Conservation (phyloP, 2,888 invertebrate genomes). For the Dicranocentrus wangi region DNA sequence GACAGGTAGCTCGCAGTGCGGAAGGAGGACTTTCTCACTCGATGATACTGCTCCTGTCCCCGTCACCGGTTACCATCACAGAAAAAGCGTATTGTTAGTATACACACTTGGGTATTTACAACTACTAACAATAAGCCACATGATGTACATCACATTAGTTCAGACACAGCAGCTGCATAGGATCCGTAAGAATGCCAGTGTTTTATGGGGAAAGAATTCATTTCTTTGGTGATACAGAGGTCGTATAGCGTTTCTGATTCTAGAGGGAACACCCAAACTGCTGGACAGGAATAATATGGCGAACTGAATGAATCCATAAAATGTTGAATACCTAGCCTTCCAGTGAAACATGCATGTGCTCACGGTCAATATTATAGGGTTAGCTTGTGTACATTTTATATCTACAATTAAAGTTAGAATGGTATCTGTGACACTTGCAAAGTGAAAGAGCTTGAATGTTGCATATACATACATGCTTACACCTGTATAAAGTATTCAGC, state of each 20-base stretch:
- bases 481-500: too few relatives aligned
- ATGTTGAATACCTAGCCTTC: not conserved
- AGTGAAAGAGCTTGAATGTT: not conserved
- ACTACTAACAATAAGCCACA: conserved; percentile 13
- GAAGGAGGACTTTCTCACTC: not conserved
- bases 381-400: conserved; percentile 22
- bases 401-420: conserved; percentile 10
- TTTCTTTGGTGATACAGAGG: conserved; percentile 10
- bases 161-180: not conserved
- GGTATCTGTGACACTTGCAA: conserved; percentile 9
- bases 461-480: not conserved
- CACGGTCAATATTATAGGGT: too few relatives aligned
- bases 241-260: too few relatives aligned
- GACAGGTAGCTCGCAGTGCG: conserved; percentile 1
- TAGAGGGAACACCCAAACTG: not conserved
- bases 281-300: not conserved
- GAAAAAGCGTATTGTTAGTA: conserved; percentile 23
- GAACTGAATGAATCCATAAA: conserved; percentile 30
- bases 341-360: too few relatives aligned
- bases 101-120: conserved; percentile 23
- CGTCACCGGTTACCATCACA: not conserved
- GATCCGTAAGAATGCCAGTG: not conserved
- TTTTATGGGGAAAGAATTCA: conserved; percentile 22
- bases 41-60: conserved; percentile 16
- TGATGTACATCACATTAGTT: not conserved